A percentile compares a stretch with the other conserved stretches of the same genome.
Evolutionary conservation across 2,888 invertebrate species (phyloP).

Genomic region (Branchellion lobata): DNA sequence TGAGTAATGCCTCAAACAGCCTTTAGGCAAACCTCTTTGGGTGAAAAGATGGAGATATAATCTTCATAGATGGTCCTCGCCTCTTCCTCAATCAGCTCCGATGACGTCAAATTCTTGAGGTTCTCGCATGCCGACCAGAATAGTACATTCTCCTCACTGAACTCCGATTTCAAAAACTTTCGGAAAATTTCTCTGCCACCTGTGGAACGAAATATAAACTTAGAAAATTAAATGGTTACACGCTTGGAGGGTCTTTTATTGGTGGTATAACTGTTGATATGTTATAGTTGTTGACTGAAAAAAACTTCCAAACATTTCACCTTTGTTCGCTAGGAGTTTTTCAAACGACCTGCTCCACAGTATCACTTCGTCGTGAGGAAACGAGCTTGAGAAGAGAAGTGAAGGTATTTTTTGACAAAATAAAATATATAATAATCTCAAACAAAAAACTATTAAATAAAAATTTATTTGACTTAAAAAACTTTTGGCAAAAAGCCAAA

Average conservation of each 20-base stretch:
- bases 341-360: constrained; percentile 95
- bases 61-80: constrained; percentile 98
- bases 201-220: no score
- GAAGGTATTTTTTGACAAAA: no score
- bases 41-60: constrained; percentile 98
- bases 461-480: no score
- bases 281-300: background rate
- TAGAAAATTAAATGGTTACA: no score
- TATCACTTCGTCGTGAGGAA: constrained; percentile 81
- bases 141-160: constrained; percentile 96
- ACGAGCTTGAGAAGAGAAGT: constrained; percentile 1
- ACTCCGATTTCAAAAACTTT: constrained; percentile 93
- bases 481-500: background rate
- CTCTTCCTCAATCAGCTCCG: constrained; percentile 91
- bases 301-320: constrained; percentile 62
- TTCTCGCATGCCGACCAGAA: constrained; percentile 98
- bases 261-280: background rate
- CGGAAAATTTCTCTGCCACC: constrained; percentile 90
- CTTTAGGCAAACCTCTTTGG: constrained; percentile 97
- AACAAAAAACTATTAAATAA: no score
- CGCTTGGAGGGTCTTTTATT: no score
- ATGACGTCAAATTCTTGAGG: constrained; percentile 86
- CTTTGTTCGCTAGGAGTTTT: constrained; percentile 84
- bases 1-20: no score
- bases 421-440: no score